phyloP scores from a whole-genome alignment of 2,888 invertebrate genomes.

The Agonopterix alstromeriana region DNA sequence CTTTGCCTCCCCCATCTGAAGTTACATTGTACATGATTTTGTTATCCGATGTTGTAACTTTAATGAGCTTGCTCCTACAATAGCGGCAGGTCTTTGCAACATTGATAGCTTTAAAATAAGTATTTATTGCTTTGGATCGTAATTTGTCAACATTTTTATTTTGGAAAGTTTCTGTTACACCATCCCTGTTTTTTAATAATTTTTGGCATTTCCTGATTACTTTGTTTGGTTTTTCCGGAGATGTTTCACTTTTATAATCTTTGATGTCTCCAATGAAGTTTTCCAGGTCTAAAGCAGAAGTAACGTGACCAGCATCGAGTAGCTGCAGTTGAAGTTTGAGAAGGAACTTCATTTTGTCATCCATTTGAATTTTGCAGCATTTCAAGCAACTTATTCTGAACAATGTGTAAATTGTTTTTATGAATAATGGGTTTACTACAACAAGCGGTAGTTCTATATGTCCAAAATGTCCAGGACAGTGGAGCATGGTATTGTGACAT shows the following conservation, averaged over 20 bases:
- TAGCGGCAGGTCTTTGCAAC: slow-evolving; percentile 68
- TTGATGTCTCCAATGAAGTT: slow-evolving; percentile 45
- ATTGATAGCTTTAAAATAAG: slow-evolving; percentile 61
- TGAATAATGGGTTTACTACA: slow-evolving; percentile 93
- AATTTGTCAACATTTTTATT: slow-evolving; percentile 70
- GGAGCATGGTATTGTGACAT: slow-evolving; percentile 80
- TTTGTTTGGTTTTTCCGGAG: slow-evolving; percentile 59
- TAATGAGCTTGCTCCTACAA: slow-evolving; percentile 70
- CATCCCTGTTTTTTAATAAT: slow-evolving; percentile 42
- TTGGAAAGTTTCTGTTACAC: slow-evolving; percentile 43
- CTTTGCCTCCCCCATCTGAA: slow-evolving; percentile 38
- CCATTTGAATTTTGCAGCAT: slow-evolving; percentile 82
- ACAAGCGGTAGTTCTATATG: slow-evolving; percentile 93
- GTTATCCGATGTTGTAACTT: slow-evolving; percentile 77
- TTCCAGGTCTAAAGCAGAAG: slow-evolving; percentile 83
- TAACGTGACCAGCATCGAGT: slow-evolving; percentile 84
- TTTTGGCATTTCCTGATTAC: slow-evolving; percentile 58
- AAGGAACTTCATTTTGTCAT: slow-evolving; percentile 67
- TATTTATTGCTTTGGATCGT: slow-evolving; percentile 57
- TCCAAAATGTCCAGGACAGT: slow-evolving; percentile 96
- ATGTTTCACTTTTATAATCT: slow-evolving; percentile 43
- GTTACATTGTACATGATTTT: slow-evolving; percentile 73
- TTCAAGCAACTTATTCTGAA: slow-evolving; percentile 82
- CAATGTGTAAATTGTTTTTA: slow-evolving; percentile 82
- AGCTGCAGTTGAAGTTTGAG: slow-evolving; percentile 82